These are phyloP conservation scores for Reticulitermes lucifugus DNA, from an alignment of 2,888 invertebrate species.

Conservation along the genomic window DNA sequence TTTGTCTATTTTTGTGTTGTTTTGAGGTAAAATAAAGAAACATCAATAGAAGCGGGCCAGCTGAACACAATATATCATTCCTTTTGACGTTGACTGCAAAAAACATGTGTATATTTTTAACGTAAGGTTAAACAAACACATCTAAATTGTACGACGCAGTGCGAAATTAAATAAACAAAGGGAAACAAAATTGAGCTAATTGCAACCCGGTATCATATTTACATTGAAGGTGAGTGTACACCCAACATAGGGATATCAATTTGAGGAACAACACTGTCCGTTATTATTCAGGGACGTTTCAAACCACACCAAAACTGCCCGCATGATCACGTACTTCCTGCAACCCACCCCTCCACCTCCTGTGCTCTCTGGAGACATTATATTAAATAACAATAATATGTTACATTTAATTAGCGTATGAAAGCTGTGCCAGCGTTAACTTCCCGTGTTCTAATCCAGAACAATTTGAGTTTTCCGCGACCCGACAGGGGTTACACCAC, in stretches of 20 bases:
- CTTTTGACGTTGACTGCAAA: too few species aligned
- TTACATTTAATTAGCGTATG: conserved; percentile 8
- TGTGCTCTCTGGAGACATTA: neutral
- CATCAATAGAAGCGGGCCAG: too few species aligned
- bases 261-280: neutral
- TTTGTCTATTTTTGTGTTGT: too few species aligned
- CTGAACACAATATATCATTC: too few species aligned
- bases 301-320: neutral
- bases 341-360: neutral
- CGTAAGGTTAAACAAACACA: too few species aligned
- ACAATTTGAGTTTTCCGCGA: neutral
- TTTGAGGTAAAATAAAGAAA: too few species aligned
- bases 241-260: neutral
- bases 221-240: neutral
- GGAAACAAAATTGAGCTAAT: too few species aligned
- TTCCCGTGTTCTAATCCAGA: neutral
- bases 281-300: neutral
- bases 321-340: neutral
- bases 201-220: neutral
- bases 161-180: too few species aligned
- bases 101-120: too few species aligned
- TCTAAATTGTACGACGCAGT: too few species aligned
- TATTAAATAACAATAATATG: neutral
- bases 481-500: neutral
- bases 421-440: neutral